Base-by-base conservation (phyloP, 2,797 vertebrate species). In the Gambusia yucatana region DNA sequence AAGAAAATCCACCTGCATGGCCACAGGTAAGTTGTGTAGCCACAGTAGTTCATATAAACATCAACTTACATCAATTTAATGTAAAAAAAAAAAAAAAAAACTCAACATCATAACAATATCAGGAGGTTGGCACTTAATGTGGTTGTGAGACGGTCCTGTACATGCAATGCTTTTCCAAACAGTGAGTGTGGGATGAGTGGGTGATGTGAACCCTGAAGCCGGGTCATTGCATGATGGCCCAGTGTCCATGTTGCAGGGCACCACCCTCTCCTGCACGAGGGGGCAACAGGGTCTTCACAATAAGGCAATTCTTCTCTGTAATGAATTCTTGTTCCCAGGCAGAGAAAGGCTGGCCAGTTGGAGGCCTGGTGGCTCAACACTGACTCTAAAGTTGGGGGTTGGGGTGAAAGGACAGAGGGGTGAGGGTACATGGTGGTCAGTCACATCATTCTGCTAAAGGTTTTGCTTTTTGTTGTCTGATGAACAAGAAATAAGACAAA, bases 361-460 rank as follows among this genome's bases (percentile, higher is more conserved):
- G 88, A 77, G 79, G 81, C 85, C 77, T 82, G 77, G 73, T 52
- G 16, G 83, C 87, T 84, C 55, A 89, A 80, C 76, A 86, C 81
- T 73, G 85, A 83, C 87, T 86, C 80, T 82, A 77, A 70, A 81
- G 73, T 39, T 86, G 85, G 89, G 87, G 84, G 81, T 72, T 73
- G 82, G 83, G 86, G 72, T 79, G 74, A 81, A 73, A 82, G 80
- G 75, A 67, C 76, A 59, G 48, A 43, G 11, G 80, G 61, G 20
- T 50, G 80, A 75, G 83, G 72, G 67, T 87, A 67, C 81, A 87
- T 83, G 89, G 90, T 86, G 92, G 86, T 88, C 20, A 14, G 55
- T 96, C 95, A 96, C 95, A 95, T 96, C 95, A 96, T 91, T 89
- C 90, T 93, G 87, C 87, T 91, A 83, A 91, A 89, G 90, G 85